phyloP scores from a whole-genome alignment of 1,140 invertebrate species.

The Panonychus citri region DNA sequence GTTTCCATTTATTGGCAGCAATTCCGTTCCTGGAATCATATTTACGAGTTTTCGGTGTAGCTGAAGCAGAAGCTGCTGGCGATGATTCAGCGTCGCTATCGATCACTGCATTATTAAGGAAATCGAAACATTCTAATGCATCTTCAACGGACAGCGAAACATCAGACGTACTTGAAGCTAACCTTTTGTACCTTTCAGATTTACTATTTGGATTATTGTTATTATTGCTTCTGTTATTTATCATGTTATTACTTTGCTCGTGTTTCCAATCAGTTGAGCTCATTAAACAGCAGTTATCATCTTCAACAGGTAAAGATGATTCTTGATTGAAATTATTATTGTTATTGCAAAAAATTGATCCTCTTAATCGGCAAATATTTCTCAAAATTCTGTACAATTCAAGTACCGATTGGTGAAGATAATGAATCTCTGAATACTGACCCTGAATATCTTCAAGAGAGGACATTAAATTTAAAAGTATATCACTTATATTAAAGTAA shows the following conservation, averaged over 20 bases:
- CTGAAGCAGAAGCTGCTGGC: background rate
- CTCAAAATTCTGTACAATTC: slow-evolving; percentile 22
- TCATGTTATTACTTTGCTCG: too few species aligned
- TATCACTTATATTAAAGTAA: slow-evolving; percentile 1
- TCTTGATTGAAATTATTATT: background rate
- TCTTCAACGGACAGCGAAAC: slow-evolving; percentile 30
- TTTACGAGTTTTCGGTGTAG: too few species aligned
- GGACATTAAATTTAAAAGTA: slow-evolving; percentile 16
- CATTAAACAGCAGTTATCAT: too few species aligned
- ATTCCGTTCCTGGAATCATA: too few species aligned
- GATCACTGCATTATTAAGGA: slow-evolving; percentile 26
- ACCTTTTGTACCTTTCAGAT: slow-evolving; percentile 6
- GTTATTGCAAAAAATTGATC: background rate
- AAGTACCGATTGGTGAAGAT: slow-evolving; percentile 22
- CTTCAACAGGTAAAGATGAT: too few species aligned
- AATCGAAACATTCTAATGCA: slow-evolving; percentile 31
- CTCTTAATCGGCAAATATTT: slow-evolving; percentile 16
- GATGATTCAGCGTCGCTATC: slow-evolving; percentile 18
- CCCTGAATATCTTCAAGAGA: slow-evolving; percentile 27
- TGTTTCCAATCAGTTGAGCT: too few species aligned
- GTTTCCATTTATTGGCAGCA: background rate
- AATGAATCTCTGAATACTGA: slow-evolving; percentile 25
- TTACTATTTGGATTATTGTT: too few species aligned
- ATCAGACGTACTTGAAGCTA: slow-evolving; percentile 21
- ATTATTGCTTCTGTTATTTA: too few species aligned